Conservation (phyloP, 1,140 invertebrate genomes). For the Nephila pilipes region DNA sequence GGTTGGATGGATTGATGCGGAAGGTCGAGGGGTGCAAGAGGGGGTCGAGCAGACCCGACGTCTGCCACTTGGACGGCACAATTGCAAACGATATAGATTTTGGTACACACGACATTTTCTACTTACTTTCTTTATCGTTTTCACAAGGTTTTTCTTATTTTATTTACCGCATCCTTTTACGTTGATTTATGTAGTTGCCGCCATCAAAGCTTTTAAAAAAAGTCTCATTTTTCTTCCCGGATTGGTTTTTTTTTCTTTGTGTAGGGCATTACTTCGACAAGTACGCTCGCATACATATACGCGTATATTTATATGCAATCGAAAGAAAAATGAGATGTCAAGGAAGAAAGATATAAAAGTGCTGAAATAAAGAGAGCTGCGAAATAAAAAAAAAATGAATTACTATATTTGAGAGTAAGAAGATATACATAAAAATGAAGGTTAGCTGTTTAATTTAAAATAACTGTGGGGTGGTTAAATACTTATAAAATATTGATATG, state of each 20-base stretch:
- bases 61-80: slow-evolving; percentile 19
- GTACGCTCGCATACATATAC: background rate
- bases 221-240: background rate
- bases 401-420: no score
- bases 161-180: slow-evolving; percentile 8
- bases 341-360: no score
- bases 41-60: slow-evolving; percentile 27
- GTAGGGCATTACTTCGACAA: background rate
- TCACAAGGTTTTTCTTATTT: background rate
- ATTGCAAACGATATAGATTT: slow-evolving; percentile 40
- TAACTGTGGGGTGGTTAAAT: no score
- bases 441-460: no score
- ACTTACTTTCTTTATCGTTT: slow-evolving; percentile 17
- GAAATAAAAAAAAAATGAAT: no score
- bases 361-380: no score
- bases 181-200: slow-evolving; percentile 8
- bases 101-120: background rate
- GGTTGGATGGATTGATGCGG: slow-evolving; percentile 32
- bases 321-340: no score
- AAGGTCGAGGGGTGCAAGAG: background rate
- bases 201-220: background rate
- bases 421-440: no score
- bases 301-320: background rate
- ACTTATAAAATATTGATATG: no score
- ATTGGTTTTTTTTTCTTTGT: background rate